Conservation (phyloP, 2,888 invertebrate genomes). For the Acholoe squamosa region DNA sequence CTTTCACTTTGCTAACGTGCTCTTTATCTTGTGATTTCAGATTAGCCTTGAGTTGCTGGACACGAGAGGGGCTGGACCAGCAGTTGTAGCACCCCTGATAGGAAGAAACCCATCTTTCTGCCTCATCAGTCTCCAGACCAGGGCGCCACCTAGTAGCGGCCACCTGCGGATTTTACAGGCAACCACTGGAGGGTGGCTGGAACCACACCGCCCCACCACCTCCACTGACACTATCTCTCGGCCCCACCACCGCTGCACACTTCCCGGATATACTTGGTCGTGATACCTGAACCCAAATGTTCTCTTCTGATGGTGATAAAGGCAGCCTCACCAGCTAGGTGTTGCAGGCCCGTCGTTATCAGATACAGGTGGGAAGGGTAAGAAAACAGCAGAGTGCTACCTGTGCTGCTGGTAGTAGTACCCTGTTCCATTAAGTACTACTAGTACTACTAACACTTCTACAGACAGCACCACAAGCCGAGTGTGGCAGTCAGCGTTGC, state of each 20-base stretch:
- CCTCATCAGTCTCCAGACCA: not conserved
- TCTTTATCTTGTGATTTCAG: constrained; percentile 17
- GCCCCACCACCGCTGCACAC: not conserved
- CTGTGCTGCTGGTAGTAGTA: not conserved
- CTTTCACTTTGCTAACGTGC: not conserved
- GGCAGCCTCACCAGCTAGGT: not conserved
- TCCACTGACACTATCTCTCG: not conserved
- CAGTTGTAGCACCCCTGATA: too few relatives aligned
- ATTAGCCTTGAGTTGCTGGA: not conserved
- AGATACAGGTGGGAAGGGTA: not conserved
- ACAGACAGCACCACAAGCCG: not conserved
- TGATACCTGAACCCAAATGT: not conserved
- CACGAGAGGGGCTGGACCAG: too few relatives aligned
- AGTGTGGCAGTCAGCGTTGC: not conserved
- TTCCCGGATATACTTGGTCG: constrained; percentile 10
- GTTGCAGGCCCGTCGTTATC: not conserved
- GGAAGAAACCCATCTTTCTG: not conserved
- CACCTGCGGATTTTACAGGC: constrained; percentile 18
- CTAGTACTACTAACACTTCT: not conserved
- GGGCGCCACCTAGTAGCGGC: constrained; percentile 2
- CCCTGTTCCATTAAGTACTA: not conserved
- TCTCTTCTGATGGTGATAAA: not conserved
- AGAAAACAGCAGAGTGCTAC: too few relatives aligned
- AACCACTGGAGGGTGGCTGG: not conserved
- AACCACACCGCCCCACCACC: not conserved